Base-by-base conservation (phyloP, 2,113 vertebrate genomes). In the Eulacestoma nigropectus region DNA sequence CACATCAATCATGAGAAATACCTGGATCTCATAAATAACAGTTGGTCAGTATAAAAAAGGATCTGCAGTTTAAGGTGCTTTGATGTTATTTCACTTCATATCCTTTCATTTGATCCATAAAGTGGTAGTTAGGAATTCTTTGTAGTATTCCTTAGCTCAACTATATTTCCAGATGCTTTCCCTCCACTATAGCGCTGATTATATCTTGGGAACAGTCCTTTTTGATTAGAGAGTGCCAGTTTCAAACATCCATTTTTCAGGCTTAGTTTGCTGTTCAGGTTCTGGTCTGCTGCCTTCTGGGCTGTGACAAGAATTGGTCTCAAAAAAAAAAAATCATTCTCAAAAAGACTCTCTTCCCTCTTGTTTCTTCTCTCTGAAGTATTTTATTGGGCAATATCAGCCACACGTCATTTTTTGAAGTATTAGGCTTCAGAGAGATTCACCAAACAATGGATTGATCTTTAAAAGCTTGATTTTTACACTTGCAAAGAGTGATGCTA, bases 31-130 rank as follows among this genome's bases (percentile, higher is more conserved):
- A 41, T 68, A 81, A 86, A 80, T 80, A 88, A 56, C 56, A 75
- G 35, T 84, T 72, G 69, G 29, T 80, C 27, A 63, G 56, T 37
- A 42, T 57, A 78, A 89, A 80, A 89, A 42, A 81, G 26, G 20
- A 12, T 26, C 44, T 88, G 69, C 22, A 25, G 41, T 68, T 90
- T 47, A 68, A 84, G 23, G 25, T 92, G 20, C 85, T 94, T 94
- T 94, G 90, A 91, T 78, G 64, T 86, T 84, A 90, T 84, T 96
- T 84, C 32, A 81, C 88, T 86, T 93, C 67, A 74, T 1, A 2
- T 26, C 14, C 72, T 94, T 86, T 86, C 72, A 96, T 94, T 93
- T 92, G 52, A 94, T 93, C 93, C 32, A 90, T 90, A 84, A 88
- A 94, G 41, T 75, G 47, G 52, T 74, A 23, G 56, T 47, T 81